Evolutionary conservation across 2,888 invertebrate genomes (phyloP), one percentile per base, ranked within the genome.

Genomic region (Oligia fasciuncula): DNA sequence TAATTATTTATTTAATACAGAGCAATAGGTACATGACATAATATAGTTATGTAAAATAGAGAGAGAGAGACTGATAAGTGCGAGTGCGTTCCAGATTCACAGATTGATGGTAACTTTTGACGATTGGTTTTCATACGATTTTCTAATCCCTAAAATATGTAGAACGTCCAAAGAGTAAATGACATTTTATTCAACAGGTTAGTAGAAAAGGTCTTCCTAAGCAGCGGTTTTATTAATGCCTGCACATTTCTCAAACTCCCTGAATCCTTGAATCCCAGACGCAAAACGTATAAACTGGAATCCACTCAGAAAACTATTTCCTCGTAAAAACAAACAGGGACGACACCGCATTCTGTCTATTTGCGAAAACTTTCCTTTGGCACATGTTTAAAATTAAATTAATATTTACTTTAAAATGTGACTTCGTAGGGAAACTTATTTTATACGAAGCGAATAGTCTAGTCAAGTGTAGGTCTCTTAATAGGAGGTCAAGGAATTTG

Each of bases 301-400:
- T 76, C 51, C 73, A 85, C 76, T 81, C 85, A 70, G 81, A 60
- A 83, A 85, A 81, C 83, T 76, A 83, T 83, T 85, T 73, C 29
- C 77, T 83, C 49, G 76, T 81, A 76, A 76, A 81, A 83, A 85
- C 85, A 85, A 83, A 81, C 62, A 83, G 73, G 66, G 69, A 70
- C 85, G 73, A 70, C 85, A 69, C 76, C 49, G 63, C 80, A 76
- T 73, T 76, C 72, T 76, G 73, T 72, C 85, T 83, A 81, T 81
- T 83, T 83, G 77, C 66, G 73, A 46, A 40, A 85, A 81, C 81
- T 73, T 73, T 85, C 76, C 67, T 46, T 49, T 57, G 49, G 73
- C 70, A 80, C 72, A 83, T 83, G 80, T 80, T 85, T 83, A 74
- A 84, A 85, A 80, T 80, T 65, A 85, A 85, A 83, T 75, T 72